phyloP scores from a whole-genome alignment of 2,113 vertebrate species.

The Festucalex cinctus region DNA sequence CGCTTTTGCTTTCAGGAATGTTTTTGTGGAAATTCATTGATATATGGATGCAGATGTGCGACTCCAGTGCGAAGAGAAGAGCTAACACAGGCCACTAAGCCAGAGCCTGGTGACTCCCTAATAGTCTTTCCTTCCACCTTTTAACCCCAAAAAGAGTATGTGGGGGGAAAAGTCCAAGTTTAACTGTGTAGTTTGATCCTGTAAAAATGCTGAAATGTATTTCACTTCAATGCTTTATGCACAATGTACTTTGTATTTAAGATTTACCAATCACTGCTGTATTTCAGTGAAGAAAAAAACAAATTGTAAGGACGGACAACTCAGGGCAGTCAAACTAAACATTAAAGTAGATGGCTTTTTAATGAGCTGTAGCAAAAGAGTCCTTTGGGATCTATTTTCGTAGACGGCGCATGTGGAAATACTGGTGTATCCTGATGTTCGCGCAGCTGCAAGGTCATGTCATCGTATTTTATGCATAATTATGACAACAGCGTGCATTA shows the following conservation, averaged over 20 bases:
- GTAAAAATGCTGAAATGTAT: background rate
- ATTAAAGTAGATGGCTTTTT: background rate
- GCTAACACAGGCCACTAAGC: constrained; percentile 57
- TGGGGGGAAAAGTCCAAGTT: background rate
- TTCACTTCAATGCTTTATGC: background rate
- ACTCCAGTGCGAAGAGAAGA: constrained; percentile 52
- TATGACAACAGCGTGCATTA: too few species aligned
- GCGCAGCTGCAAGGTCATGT: too few species aligned
- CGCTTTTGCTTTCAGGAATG: constrained; percentile 71
- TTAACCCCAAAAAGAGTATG: constrained; percentile 38
- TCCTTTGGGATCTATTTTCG: background rate
- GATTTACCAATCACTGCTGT: background rate
- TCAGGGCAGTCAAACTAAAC: background rate
- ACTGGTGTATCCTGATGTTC: too few species aligned
- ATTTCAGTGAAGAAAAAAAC: background rate
- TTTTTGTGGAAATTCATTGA: constrained; percentile 66
- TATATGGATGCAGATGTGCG: constrained; percentile 76
- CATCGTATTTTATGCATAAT: too few species aligned
- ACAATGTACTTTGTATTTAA: background rate
- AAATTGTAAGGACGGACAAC: background rate
- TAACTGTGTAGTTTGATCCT: background rate
- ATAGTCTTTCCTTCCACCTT: constrained; percentile 49
- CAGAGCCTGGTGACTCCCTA: constrained; percentile 52
- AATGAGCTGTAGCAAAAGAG: background rate
- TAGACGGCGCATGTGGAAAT: too few species aligned